phyloP scores from a whole-genome alignment of 2,797 vertebrate genomes.

The Schizopygopsis pylzovi region DNA sequence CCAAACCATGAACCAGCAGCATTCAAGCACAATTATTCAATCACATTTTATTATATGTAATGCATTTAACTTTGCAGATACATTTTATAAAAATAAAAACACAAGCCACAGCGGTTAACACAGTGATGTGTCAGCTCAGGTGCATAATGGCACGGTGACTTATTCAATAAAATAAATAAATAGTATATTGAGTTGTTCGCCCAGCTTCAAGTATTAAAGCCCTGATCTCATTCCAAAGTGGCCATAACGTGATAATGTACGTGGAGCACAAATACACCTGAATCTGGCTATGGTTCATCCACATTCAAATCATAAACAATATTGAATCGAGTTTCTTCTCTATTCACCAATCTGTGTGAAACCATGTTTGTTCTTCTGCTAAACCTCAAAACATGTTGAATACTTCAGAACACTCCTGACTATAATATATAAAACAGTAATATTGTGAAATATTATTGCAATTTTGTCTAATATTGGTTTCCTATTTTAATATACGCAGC shows the following conservation, averaged over 20 bases:
- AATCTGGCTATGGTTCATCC: constrained; percentile 11
- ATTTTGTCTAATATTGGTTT: no score
- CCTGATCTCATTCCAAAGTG: background rate
- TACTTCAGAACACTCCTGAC: background rate
- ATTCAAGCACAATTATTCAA: background rate
- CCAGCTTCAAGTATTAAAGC: constrained; percentile 1
- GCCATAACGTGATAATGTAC: background rate
- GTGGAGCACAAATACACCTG: background rate
- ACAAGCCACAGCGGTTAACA: background rate
- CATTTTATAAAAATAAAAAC: background rate
- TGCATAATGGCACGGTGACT: background rate
- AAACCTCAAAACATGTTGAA: background rate
- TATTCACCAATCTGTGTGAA: background rate
- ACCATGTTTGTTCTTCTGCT: background rate
- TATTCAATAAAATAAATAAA: background rate
- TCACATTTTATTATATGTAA: background rate
- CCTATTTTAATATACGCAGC: no score
- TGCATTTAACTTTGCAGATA: background rate
- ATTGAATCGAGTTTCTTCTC: background rate
- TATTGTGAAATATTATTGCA: no score
- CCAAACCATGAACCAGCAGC: background rate
- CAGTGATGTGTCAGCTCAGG: background rate
- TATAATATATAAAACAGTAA: no score
- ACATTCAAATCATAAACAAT: background rate
- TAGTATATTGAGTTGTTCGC: background rate